Conservation (phyloP, 2,113 vertebrate genomes). For the Scopus umbretta region DNA sequence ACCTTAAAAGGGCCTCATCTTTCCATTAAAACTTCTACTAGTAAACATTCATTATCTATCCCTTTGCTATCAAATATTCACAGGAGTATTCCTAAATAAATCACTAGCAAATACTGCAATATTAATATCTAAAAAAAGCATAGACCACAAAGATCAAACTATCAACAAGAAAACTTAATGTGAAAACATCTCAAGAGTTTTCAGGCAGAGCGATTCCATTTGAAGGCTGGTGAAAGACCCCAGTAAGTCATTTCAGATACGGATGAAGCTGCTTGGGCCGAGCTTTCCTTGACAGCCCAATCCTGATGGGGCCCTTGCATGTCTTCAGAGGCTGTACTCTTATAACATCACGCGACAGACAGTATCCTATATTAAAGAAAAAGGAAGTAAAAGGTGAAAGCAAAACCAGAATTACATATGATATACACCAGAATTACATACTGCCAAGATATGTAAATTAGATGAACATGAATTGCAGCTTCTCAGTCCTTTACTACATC, state of each 20-base stretch:
- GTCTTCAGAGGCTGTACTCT: conserved; percentile 87
- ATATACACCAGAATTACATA: background rate
- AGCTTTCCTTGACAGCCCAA: conserved; percentile 89
- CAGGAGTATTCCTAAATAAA: conserved; percentile 40
- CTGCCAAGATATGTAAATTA: background rate
- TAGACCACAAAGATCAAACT: background rate
- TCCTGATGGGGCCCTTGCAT: conserved; percentile 82
- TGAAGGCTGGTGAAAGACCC: background rate
- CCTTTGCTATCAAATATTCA: conserved; percentile 12
- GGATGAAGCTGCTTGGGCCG: conserved; percentile 84
- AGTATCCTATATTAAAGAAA: conserved; percentile 66
- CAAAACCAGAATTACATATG: background rate
- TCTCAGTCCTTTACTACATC: background rate
- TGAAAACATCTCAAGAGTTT: conserved; percentile 19
- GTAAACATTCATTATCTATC: conserved; percentile 29
- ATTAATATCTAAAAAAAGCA: background rate
- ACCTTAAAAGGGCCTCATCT: conserved; percentile 25
- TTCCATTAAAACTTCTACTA: conserved; percentile 22
- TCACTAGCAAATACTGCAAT: background rate
- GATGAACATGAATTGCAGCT: background rate
- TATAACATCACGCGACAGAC: conserved; percentile 62
- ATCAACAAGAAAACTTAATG: background rate
- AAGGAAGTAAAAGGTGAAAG: background rate
- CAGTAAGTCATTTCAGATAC: conserved; percentile 74
- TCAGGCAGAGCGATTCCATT: background rate